phyloP scores from a whole-genome alignment of 2,888 invertebrate genomes.

The Anthophora plumipes region DNA sequence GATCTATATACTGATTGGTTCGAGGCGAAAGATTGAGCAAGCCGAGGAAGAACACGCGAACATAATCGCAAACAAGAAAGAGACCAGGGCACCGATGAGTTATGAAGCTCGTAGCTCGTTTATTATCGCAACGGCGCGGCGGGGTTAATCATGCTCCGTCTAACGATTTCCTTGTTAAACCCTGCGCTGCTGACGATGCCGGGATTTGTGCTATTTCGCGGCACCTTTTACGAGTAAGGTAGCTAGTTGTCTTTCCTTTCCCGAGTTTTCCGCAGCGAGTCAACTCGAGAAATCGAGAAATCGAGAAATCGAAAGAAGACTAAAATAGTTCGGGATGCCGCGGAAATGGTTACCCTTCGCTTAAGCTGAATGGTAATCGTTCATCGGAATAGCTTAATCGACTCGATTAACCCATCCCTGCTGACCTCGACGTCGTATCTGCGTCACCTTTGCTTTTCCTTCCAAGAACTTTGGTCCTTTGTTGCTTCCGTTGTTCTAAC shows the following conservation, averaged over 20 bases:
- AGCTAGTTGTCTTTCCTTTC: slow-evolving; percentile 2
- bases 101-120: slow-evolving; percentile 61
- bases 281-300: background rate
- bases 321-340: too few species aligned
- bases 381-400: too few species aligned
- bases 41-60: slow-evolving; percentile 37
- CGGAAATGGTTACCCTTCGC: too few species aligned
- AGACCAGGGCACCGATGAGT: slow-evolving; percentile 58
- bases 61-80: slow-evolving; percentile 41
- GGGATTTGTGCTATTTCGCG: slow-evolving; percentile 46
- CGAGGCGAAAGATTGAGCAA: background rate
- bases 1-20: background rate
- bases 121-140: slow-evolving; percentile 62
- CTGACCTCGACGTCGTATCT: background rate
- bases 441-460: too few species aligned
- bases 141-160: slow-evolving; percentile 66
- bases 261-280: background rate
- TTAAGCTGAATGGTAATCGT: too few species aligned
- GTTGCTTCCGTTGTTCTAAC: background rate
- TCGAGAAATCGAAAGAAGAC: background rate
- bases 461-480: background rate
- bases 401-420: slow-evolving; percentile 5
- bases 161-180: slow-evolving; percentile 67
- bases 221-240: slow-evolving; percentile 14
- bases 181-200: slow-evolving; percentile 47